phyloP scores from a whole-genome alignment of 2,113 vertebrate species.

The Pterophyllum scalare region DNA sequence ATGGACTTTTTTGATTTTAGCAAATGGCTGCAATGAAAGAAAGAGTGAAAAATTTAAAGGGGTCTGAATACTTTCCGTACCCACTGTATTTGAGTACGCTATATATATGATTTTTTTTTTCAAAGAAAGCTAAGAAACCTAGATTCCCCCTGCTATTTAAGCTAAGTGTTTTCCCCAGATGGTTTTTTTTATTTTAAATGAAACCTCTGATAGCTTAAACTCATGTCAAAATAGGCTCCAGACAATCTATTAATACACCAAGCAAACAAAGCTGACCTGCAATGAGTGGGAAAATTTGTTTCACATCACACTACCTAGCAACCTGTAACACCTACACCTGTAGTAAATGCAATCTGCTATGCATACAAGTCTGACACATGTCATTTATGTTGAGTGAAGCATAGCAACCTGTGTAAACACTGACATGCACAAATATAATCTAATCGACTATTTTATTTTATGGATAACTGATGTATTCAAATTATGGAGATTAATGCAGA shows the following conservation, averaged over 20 bases:
- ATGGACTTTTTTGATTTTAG: no score
- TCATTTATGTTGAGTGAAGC: conserved; percentile 11
- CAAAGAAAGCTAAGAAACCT: not conserved
- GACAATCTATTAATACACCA: not conserved
- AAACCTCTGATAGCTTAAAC: not conserved
- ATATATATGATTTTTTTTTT: not conserved
- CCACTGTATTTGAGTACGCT: not conserved
- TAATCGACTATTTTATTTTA: conserved; percentile 14
- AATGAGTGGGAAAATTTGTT: not conserved
- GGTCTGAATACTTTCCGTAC: no score
- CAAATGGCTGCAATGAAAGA: no score
- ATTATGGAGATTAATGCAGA: conserved; percentile 9
- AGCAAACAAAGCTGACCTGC: conserved; percentile 37
- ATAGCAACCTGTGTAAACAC: conserved; percentile 36
- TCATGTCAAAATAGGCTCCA: conserved; percentile 38
- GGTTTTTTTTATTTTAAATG: not conserved
- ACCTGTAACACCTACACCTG: conserved; percentile 21
- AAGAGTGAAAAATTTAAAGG: no score
- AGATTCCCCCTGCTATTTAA: not conserved
- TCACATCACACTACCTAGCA: conserved; percentile 44
- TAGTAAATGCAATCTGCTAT: conserved; percentile 20
- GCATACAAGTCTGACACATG: conserved; percentile 8
- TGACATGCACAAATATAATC: not conserved
- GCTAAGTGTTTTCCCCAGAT: not conserved
- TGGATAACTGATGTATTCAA: conserved; percentile 13